These are phyloP conservation scores for Zaprionus taronus DNA, from an alignment of 1,140 invertebrate species.

Conservation along the genomic window DNA sequence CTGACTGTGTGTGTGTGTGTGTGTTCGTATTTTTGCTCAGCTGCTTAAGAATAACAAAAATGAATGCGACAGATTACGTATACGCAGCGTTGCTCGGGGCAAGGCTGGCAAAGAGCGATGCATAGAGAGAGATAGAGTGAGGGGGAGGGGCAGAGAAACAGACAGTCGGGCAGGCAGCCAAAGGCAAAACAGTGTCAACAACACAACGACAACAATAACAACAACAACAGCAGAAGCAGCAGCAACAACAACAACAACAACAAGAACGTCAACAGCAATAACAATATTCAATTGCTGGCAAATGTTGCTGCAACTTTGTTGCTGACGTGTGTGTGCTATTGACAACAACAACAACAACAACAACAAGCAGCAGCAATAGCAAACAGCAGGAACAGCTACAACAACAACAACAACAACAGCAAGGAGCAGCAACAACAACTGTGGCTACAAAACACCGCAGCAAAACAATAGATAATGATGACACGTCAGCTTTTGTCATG, in stretches of 20 bases:
- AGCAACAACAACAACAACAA: slow-evolving; percentile 23
- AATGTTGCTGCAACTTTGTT: slow-evolving; percentile 58
- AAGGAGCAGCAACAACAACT: slow-evolving; percentile 16
- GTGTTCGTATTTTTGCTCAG: slow-evolving; percentile 1
- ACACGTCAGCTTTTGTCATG: slow-evolving; percentile 74
- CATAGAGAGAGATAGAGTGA: background rate
- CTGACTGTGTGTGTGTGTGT: background rate
- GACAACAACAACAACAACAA: slow-evolving; percentile 4
- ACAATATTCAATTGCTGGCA: slow-evolving; percentile 22
- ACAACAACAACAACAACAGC: slow-evolving; percentile 28
- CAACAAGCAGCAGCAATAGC: background rate
- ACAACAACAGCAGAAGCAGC: background rate
- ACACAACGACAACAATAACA: slow-evolving; percentile 34
- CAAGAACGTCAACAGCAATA: slow-evolving; percentile 27
- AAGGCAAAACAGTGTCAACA: slow-evolving; percentile 43
- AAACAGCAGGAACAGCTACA: slow-evolving; percentile 11
- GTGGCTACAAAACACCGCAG: slow-evolving; percentile 32
- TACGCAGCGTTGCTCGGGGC: slow-evolving; percentile 26
- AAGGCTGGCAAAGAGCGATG: slow-evolving; percentile 5
- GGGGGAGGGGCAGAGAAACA: background rate
- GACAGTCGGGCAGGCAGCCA: slow-evolving; percentile 27
- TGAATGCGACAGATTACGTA: slow-evolving; percentile 37
- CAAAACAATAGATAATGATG: slow-evolving; percentile 76
- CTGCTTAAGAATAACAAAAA: slow-evolving; percentile 25
- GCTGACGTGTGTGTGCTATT: slow-evolving; percentile 49